phyloP scores from a whole-genome alignment of 2,113 vertebrate genomes.

The Tinamus guttatus region DNA sequence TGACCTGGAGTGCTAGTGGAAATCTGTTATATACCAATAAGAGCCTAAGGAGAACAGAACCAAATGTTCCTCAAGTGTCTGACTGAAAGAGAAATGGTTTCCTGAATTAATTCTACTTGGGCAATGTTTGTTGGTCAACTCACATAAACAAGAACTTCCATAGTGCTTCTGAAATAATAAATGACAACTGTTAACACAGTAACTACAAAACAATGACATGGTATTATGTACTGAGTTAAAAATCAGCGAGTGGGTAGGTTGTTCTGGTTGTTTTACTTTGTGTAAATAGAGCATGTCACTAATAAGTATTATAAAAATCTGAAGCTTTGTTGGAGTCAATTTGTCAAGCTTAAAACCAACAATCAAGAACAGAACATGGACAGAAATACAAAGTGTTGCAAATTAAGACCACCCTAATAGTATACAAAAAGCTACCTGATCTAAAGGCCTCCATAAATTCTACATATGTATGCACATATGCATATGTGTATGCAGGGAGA shows the following conservation, averaged over 20 bases:
- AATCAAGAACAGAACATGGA: background rate
- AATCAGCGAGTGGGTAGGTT: background rate
- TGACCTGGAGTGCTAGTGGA: background rate
- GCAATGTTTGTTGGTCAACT: background rate
- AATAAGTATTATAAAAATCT: background rate
- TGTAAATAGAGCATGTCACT: background rate
- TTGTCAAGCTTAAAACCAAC: background rate
- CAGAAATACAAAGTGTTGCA: background rate
- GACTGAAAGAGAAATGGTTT: background rate
- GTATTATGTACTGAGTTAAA: background rate
- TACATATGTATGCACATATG: background rate
- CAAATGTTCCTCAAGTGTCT: background rate
- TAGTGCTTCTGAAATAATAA: background rate
- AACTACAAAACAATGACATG: background rate
- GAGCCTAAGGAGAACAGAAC: background rate
- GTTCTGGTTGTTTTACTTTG: background rate
- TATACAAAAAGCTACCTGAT: background rate
- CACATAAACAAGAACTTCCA: background rate
- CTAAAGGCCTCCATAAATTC: background rate
- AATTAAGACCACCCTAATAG: background rate
- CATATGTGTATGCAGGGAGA: background rate
- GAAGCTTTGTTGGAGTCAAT: background rate
- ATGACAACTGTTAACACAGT: background rate
- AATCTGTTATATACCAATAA: background rate
- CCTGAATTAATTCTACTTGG: background rate